These are phyloP conservation scores for Umimayanthus chanpuru DNA, from an alignment of 92 coral and sea anemone species.

Conservation along the genomic window DNA sequence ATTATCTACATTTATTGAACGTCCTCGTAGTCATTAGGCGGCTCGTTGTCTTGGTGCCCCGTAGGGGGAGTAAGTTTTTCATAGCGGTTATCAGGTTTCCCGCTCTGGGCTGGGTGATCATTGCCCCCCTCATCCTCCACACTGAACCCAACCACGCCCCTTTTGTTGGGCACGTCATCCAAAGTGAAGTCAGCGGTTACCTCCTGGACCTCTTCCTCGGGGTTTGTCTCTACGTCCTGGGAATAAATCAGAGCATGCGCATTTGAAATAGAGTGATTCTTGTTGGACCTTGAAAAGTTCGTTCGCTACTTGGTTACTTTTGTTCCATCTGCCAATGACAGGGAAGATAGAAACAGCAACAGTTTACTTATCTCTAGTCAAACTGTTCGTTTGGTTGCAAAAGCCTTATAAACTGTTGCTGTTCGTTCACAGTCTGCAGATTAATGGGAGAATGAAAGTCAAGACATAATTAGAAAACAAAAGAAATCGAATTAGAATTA, in stretches of 20 bases:
- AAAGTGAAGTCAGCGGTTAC: constrained; percentile 64
- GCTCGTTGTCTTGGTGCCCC: not conserved
- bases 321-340: no score
- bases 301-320: not conserved
- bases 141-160: constrained; percentile 60
- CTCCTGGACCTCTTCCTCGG: constrained; percentile 67
- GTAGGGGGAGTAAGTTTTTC: not conserved
- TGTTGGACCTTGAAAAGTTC: not conserved
- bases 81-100: not conserved
- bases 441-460: no score
- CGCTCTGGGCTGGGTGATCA: not conserved
- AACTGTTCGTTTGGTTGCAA: no score
- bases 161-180: constrained; percentile 50
- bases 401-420: no score
- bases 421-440: no score
- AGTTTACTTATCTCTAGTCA: no score
- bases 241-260: not conserved
- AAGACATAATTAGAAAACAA: no score
- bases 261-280: no score
- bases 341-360: not conserved
- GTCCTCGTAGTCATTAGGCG: constrained; percentile 7
- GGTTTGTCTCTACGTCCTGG: not conserved
- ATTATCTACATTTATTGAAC: not conserved
- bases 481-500: no score
- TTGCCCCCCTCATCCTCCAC: constrained; percentile 52